phyloP scores from a whole-genome alignment of 2,113 vertebrate species.

The Malaclemys terrapin region DNA sequence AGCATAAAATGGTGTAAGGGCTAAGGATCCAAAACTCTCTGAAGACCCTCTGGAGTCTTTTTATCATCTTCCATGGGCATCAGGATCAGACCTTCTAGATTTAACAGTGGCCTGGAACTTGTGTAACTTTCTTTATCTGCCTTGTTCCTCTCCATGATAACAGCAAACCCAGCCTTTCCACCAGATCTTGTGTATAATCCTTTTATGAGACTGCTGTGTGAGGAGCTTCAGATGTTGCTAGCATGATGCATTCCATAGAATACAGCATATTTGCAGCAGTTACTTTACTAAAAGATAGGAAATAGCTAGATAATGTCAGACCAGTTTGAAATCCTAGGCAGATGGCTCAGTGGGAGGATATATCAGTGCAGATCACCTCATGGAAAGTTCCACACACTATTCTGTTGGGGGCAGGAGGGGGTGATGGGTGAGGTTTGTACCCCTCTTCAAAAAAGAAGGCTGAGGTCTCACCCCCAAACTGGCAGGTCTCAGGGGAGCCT shows the following conservation, averaged over 20 bases:
- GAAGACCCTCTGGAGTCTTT: background rate
- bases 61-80: background rate
- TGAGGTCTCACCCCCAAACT: background rate
- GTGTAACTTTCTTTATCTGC: background rate
- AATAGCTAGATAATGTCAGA: rapidly evolving
- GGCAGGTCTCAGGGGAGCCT: background rate
- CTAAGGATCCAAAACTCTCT: background rate
- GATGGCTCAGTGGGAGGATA: background rate
- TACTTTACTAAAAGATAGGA: background rate
- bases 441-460: background rate
- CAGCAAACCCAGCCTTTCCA: background rate
- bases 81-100: background rate
- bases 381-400: background rate
- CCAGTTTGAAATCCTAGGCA: background rate
- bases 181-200: background rate
- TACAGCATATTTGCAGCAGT: background rate
- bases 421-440: background rate
- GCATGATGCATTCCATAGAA: rapidly evolving
- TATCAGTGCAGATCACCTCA: background rate
- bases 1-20: background rate
- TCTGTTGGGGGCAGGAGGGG: background rate
- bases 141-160: background rate
- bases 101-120: background rate
- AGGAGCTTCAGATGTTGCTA: constrained; percentile 14
- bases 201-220: background rate